Base-by-base conservation (phyloP, 2,797 vertebrate species). In the Cyclura pinguis region DNA sequence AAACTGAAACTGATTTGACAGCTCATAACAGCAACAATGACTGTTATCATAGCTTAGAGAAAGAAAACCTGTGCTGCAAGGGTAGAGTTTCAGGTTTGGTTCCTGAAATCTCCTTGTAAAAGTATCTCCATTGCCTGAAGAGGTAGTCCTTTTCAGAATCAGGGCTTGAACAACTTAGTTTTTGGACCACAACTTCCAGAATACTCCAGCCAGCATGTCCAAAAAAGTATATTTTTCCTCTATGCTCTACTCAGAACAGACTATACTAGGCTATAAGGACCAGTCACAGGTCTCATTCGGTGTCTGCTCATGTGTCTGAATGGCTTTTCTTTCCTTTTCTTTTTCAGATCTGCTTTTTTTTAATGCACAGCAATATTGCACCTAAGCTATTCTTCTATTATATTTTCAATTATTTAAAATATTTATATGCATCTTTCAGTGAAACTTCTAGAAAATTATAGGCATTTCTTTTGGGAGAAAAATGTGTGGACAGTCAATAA, bases 361-460 rank as follows among this genome's bases (percentile, higher is more conserved):
- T 14, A 74, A 47, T 47, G 42, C 22, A 20, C 27, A 69, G 22
- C 10, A 69, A 69, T 32, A 32, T 5, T 69, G 67, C 3, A 69
- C 67, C 10, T 69, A 32, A 69, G 29, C 29, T 32, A 32, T 32
- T 69, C 67, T 13, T 69, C 3, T 13, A 32, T 69, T 9, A 69
- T 29, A 69, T 29, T 29, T 29, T 29, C 7, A 69, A 32, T 32
- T 32, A 27, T 32, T 29, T 29, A 32, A 69, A 69, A 32, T 10
- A 69, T 69, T 69, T 32, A 32, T 32, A 32, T 69, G 59, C 4
- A 27, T 18, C n/a, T 4, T 83, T 83, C 59, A 27, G 35, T 27
- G 22, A 83, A n/a, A 22, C 73, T 74, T 74, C 22, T 18, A 78
- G 24, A 69, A 84, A 84, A 69, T 84, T 69, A 84, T 84, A 69